phyloP scores from a whole-genome alignment of 2,888 invertebrate genomes.

The Griposia aprilina region DNA sequence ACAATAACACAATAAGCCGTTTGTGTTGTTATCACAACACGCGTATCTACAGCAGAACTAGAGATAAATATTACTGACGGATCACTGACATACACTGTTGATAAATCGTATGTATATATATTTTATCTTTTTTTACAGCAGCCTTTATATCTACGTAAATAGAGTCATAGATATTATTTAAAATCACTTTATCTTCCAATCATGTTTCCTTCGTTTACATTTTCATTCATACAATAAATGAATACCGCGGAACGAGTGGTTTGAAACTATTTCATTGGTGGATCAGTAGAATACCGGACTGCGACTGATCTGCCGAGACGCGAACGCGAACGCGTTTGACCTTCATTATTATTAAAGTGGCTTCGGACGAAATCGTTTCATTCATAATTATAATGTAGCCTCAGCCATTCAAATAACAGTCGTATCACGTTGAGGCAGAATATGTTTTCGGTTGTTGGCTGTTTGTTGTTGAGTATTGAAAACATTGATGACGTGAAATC shows the following conservation, averaged over 20 bases:
- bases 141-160: too few species aligned
- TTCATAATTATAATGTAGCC: not conserved
- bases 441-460: constrained; percentile 8
- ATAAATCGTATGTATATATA: not conserved
- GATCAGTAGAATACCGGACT: not conserved
- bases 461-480: not conserved
- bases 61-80: not conserved
- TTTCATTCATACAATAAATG: constrained; percentile 1
- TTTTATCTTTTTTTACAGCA: not conserved
- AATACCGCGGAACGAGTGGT: not conserved
- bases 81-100: not conserved
- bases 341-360: constrained; percentile 36
- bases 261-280: not conserved
- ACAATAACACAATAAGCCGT: constrained; percentile 19
- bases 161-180: not conserved
- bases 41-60: not conserved
- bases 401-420: constrained; percentile 13
- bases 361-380: not conserved
- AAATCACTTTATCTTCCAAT: not conserved
- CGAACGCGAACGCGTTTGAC: constrained; percentile 26
- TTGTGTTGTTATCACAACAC: not conserved
- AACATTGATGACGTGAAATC: too few species aligned
- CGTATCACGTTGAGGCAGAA: constrained; percentile 8
- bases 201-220: not conserved
- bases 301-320: constrained; percentile 12